phyloP scores from a whole-genome alignment of 2,888 invertebrate species.

The Trachelus stipa region DNA sequence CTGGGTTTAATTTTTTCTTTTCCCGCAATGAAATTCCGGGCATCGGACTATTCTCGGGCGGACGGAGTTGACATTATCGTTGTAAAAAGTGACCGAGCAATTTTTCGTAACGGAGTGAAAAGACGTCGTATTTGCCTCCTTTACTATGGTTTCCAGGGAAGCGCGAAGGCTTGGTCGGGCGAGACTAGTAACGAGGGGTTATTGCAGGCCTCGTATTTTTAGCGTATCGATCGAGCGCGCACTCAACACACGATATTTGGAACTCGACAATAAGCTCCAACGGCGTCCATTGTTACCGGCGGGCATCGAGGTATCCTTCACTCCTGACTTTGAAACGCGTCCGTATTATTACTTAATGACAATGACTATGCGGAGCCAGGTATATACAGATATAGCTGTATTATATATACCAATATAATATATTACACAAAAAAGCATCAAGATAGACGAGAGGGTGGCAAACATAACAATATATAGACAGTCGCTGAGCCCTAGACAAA shows the following conservation, averaged over 20 bases:
- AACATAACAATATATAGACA: not conserved
- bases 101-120: not conserved
- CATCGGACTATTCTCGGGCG: not conserved
- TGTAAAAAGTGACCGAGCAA: not conserved
- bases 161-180: not conserved
- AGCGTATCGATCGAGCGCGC: slow-evolving; percentile 10
- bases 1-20: not conserved
- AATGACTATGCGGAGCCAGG: not conserved
- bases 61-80: not conserved
- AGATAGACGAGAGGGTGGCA: not conserved
- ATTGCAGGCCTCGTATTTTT: slow-evolving; percentile 9
- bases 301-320: not conserved
- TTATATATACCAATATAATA: not conserved
- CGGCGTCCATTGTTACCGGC: not conserved
- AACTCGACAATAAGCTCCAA: slow-evolving; percentile 1
- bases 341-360: not conserved
- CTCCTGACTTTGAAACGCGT: not conserved
- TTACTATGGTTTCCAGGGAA: not conserved
- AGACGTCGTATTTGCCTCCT: not conserved
- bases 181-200: not conserved
- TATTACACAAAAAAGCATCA: not conserved
- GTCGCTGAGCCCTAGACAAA: not conserved
- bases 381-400: not conserved
- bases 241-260: slow-evolving; percentile 5
- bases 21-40: not conserved